Evolutionary conservation across 2,113 vertebrate species (phyloP), one percentile per base, ranked within the genome.

Genomic region (Scartelaos histophorus): DNA sequence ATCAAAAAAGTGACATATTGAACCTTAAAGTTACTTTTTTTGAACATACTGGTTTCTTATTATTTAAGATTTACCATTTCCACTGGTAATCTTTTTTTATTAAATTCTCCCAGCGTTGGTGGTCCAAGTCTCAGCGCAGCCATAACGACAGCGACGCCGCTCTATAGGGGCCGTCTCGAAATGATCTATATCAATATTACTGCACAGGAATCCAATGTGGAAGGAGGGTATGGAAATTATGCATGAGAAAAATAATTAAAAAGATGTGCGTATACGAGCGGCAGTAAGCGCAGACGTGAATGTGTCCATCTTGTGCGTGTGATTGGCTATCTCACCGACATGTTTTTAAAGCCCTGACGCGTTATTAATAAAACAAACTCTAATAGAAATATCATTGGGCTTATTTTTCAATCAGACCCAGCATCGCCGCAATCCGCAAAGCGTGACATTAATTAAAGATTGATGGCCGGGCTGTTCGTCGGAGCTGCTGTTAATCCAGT

Each of bases 371-470:
- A 94, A 92, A 92, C 89, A 93, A 91, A 91, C 92, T 90, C 91
- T 93, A 93, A 93, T 94, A 93, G 92, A 94, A 93, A 94, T 93
- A 94, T 93, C 90, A 94, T 93, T 93, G 90, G 74, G 89, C 90
- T 93, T 93, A 93, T 93, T 94, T 94, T 93, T 93, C 92, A 92
- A 92, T 94, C 92, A 93, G 91, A 88, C 89, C 82, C 83, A 87
- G 85, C 87, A 91, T 92, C 84, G 69, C 78, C 76, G 90, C 91
- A 92, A 92, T 93, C 92, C 82, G 86, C 89, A 91, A 92, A 91
- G 89, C 90, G 87, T 92, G 91, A 93, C 92, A 92, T 94, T 93
- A 94, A 94, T 94, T 92, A 94, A 93, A 94, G 93, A 93, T 93
- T 92, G 92, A 93, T 94, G 93, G 91, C 75, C 79, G 66, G 82